Conservation (phyloP, 2,113 vertebrate species). For the Neoarius graeffei region DNA sequence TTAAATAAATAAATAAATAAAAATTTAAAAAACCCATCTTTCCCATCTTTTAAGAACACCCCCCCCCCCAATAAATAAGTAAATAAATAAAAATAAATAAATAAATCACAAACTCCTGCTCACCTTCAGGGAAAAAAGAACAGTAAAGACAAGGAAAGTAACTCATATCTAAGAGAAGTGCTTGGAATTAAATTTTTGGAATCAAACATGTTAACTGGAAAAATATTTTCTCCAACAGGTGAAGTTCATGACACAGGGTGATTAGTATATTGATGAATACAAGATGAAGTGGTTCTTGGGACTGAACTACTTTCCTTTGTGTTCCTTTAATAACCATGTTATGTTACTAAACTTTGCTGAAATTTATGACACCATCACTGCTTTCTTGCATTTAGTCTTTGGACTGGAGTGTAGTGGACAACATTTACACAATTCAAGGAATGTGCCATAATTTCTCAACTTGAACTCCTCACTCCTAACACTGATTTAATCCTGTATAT, state of each 20-base stretch:
- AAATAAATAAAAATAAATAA: no score
- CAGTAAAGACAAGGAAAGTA: neutral
- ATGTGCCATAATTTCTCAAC: neutral
- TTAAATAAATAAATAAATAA: no score
- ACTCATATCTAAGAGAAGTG: neutral
- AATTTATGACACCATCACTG: neutral
- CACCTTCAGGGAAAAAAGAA: no score
- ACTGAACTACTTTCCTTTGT: neutral
- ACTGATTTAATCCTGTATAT: neutral
- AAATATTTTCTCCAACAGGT: neutral
- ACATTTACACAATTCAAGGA: neutral
- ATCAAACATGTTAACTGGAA: neutral
- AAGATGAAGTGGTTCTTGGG: neutral
- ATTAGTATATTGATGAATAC: neutral
- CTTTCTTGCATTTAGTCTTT: neutral
- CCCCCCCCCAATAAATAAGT: no score
- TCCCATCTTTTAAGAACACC: no score
- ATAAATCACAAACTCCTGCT: no score
- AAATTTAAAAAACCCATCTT: no score
- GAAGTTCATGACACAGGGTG: neutral
- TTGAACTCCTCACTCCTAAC: neutral
- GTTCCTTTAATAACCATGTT: neutral
- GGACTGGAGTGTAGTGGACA: neutral
- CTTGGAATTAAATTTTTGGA: neutral
- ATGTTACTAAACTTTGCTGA: neutral